A percentile compares a stretch with the other conserved stretches of the same genome.
phyloP scores from a whole-genome alignment of 1,140 invertebrate genomes.

The Eupristina koningsbergeri region DNA sequence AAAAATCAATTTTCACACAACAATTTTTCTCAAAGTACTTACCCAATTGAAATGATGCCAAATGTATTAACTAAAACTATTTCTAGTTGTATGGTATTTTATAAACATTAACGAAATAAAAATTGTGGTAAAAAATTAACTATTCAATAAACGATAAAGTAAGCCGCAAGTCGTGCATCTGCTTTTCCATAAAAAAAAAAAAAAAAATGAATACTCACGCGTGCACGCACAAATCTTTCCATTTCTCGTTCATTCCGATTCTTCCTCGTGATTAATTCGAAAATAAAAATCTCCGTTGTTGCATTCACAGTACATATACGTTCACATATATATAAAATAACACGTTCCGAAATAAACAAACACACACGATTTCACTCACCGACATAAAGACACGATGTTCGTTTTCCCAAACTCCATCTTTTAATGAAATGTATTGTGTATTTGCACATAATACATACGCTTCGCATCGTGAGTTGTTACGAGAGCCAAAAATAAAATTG shows the following conservation, averaged over 20 bases:
- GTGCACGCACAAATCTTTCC: slow-evolving; percentile 9
- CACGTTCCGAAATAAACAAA: background rate
- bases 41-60: background rate
- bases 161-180: slow-evolving; percentile 42
- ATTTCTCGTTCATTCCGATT: slow-evolving; percentile 43
- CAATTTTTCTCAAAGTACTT: background rate
- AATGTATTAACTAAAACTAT: background rate
- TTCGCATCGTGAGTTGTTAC: slow-evolving; percentile 2
- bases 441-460: slow-evolving; percentile 46
- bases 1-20: background rate
- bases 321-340: background rate
- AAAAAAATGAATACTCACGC: background rate
- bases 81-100: background rate
- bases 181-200: slow-evolving; percentile 34
- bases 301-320: slow-evolving; percentile 25
- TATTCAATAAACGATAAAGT: background rate
- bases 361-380: slow-evolving; percentile 17
- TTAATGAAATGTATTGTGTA: slow-evolving; percentile 14
- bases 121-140: background rate
- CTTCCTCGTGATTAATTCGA: slow-evolving; percentile 42
- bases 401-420: background rate
- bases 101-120: background rate
- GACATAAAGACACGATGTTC: background rate
- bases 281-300: slow-evolving; percentile 23
- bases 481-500: slow-evolving; percentile 8